Percentiles rank a stretch among this genome's conserved stretches.
Conservation (phyloP, 2,888 invertebrate genomes). For the Tryphoninae sp. region DNA sequence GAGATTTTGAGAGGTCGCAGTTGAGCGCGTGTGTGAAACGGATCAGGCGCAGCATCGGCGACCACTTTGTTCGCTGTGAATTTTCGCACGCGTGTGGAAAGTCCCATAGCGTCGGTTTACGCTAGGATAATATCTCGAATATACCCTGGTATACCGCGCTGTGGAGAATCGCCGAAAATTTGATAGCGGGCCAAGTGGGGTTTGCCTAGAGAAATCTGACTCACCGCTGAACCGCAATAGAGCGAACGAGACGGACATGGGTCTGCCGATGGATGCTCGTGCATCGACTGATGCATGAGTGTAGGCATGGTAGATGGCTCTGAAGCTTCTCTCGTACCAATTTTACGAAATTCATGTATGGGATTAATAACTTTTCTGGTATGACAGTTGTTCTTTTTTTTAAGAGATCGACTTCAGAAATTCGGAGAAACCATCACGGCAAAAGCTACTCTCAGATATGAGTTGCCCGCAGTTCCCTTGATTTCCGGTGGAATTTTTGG, state of each 20-base stretch:
- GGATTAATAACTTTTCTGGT: too few species aligned
- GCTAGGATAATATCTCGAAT: constrained; percentile 27
- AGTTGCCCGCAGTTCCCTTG: too few species aligned
- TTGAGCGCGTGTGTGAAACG: constrained; percentile 33
- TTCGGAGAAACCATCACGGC: too few species aligned
- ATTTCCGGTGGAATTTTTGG: too few species aligned
- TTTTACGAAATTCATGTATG: too few species aligned
- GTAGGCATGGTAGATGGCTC: background rate
- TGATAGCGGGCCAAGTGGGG: constrained; percentile 74
- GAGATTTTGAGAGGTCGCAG: background rate
- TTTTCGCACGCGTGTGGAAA: constrained; percentile 45
- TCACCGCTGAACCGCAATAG: constrained; percentile 45
- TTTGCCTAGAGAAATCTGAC: constrained; percentile 62
- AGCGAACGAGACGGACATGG: constrained; percentile 8
- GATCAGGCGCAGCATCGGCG: constrained; percentile 37
- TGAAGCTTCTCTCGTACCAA: too few species aligned
- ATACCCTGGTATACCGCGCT: constrained; percentile 17
- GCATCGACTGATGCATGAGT: constrained; percentile 19
- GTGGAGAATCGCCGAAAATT: constrained; percentile 65
- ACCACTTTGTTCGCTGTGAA: constrained; percentile 52
- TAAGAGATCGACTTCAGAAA: too few species aligned
- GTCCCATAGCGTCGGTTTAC: background rate
- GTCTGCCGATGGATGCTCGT: constrained; percentile 27
- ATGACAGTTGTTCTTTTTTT: too few species aligned
- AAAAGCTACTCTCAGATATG: too few species aligned